Evolutionary conservation across 2,113 vertebrate species (phyloP).

Genomic region (Amphilophus citrinellus): DNA sequence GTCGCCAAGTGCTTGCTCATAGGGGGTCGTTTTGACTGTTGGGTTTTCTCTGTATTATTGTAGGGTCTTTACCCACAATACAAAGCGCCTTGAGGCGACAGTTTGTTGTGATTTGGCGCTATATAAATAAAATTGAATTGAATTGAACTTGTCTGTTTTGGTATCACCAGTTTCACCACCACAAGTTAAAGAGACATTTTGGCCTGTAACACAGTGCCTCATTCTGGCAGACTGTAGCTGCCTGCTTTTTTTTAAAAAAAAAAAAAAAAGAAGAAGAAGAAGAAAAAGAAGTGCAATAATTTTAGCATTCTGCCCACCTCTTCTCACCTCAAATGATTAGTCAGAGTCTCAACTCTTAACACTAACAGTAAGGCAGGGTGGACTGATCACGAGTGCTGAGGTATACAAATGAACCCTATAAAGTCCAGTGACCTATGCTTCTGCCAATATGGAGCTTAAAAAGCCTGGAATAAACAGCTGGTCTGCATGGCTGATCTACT

Average conservation of each 20-base stretch:
- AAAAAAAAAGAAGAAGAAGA: no score
- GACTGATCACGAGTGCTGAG: not conserved
- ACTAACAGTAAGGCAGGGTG: no score
- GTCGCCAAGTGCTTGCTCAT: no score
- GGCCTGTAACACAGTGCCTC: not conserved
- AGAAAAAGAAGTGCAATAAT: not conserved
- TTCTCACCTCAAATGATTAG: not conserved
- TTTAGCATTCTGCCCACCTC: not conserved
- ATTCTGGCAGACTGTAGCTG: not conserved
- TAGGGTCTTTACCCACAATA: no score
- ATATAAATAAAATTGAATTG: no score
- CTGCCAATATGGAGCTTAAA: not conserved
- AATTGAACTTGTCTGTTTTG: not conserved
- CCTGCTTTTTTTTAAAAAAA: not conserved
- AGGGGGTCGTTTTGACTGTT: no score
- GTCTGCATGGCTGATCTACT: constrained; percentile 15
- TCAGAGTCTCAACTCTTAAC: not conserved
- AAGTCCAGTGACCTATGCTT: not conserved
- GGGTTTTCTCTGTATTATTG: no score
- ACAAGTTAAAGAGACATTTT: not conserved
- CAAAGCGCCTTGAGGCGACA: no score
- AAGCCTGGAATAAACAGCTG: constrained; percentile 23
- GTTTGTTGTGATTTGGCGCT: no score
- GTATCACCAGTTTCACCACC: constrained; percentile 3
- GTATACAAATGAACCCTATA: not conserved